Evolutionary conservation across 2,888 invertebrate genomes (phyloP).

Genomic region (Caenorhabditis macrosperma): DNA sequence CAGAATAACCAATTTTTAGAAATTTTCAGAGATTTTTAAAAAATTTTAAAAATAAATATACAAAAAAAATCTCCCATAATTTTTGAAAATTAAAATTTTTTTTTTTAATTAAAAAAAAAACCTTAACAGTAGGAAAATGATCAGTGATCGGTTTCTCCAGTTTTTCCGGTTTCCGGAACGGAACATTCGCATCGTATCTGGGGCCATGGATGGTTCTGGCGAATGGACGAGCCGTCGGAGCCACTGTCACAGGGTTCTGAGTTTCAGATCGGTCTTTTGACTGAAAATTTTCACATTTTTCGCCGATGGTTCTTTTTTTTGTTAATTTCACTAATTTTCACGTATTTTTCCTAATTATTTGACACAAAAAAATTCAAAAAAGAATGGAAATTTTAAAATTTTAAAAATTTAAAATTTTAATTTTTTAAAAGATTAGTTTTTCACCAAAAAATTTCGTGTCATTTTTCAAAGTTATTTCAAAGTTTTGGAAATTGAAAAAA

Average conservation of each 20-base stretch:
- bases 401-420: too few relatives aligned
- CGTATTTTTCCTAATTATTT: too few relatives aligned
- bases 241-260: background rate
- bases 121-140: conserved; percentile 19
- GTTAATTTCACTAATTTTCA: background rate
- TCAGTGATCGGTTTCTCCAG: background rate
- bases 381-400: too few relatives aligned
- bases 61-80: too few relatives aligned
- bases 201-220: conserved; percentile 41
- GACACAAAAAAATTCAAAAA: too few relatives aligned
- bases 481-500: too few relatives aligned
- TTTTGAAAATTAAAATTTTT: too few relatives aligned
- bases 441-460: background rate
- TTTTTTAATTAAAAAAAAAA: background rate
- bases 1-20: background rate
- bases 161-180: background rate
- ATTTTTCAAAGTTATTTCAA: too few relatives aligned
- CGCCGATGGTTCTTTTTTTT: background rate
- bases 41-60: background rate
- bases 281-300: background rate
- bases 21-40: background rate
- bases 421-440: background rate
- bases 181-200: background rate
- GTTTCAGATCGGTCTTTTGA: background rate
- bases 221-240: background rate